Evolutionary conservation across 2,888 invertebrate species (phyloP), one percentile per base, ranked within the genome.

Genomic region (Fragum fragum): DNA sequence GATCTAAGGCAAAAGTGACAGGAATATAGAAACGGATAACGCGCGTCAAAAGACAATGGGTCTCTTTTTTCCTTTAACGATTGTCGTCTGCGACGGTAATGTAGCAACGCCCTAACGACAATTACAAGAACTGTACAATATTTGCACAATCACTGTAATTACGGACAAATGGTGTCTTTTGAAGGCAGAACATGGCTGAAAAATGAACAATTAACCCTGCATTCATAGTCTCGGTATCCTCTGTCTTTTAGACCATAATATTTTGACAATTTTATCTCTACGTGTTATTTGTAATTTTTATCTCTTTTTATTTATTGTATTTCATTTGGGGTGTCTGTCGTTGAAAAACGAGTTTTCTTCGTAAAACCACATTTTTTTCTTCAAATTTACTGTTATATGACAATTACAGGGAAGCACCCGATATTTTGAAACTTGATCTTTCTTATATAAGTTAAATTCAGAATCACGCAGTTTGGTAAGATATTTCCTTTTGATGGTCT

Each of bases 31-130:
- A 32, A n/a, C 11, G 14, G 66, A 29, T 6, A 42, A 21, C 66
- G 66, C 66, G 66, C 66, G 66, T 32, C 66, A 66, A 42, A 66
- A n/a, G 42, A 66, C 66, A 66, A 66, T 42, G 23, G 66, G 66
- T 66, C 42, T 66, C 42, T 66, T 42, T 42, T 42, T 23, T 23
- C 36, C 42, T 18, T 47, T 47, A 18, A 42, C 66, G 36, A 66
- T 66, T 42, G 66, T 66, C 66, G 66, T 42, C 66, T 42, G 66
- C 42, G 42, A 42, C 36, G 21, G 23, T 21, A 23, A 66, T 66
- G 66, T 66, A 39, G 42, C 66, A 66, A 66, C 66, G 66, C 42
- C 66, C 66, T 16, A 66, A 42, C 66, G 66, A 42, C 66, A 21
- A 66, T 66, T 66, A 42, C 42, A 66, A 66, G 66, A 42, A 39